Conservation (phyloP, 2,888 invertebrate species). For the Agonopterix alstromeriana region DNA sequence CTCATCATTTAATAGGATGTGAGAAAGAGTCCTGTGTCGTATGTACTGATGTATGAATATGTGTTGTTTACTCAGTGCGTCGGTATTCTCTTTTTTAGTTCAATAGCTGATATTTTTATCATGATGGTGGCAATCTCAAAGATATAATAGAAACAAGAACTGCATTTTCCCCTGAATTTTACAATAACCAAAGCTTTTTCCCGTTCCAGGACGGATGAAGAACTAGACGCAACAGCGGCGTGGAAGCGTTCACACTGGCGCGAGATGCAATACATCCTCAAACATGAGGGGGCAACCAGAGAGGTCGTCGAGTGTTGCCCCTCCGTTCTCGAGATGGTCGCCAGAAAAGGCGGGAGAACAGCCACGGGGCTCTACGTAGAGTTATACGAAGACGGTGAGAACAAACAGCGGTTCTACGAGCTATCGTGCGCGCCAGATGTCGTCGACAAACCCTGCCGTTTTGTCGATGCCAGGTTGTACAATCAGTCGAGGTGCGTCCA, state of each 20-base stretch:
- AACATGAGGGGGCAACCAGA: conserved; percentile 64
- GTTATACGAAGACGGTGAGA: conserved; percentile 83
- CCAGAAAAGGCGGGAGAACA: conserved; percentile 86
- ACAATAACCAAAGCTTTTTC: too few species aligned
- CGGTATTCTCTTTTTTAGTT: too few species aligned
- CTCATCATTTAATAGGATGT: too few species aligned
- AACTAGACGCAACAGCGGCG: conserved; percentile 54
- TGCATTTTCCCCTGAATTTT: too few species aligned
- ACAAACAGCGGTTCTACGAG: conserved; percentile 85
- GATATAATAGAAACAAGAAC: too few species aligned
- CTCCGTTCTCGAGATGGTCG: conserved; percentile 84
- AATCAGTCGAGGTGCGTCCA: conserved; percentile 88
- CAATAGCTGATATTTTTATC: too few species aligned
- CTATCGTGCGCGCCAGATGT: conserved; percentile 84
- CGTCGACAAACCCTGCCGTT: conserved; percentile 83
- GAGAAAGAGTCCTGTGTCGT: too few species aligned
- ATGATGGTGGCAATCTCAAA: too few species aligned
- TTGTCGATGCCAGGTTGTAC: conserved; percentile 82
- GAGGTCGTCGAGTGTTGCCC: conserved; percentile 87
- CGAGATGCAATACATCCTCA: conserved; percentile 80
- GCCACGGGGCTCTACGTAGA: conserved; percentile 83
- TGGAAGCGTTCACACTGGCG: conserved; percentile 78
- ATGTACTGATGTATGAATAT: too few species aligned
- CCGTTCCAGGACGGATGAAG: conserved; percentile 57
- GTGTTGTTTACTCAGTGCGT: too few species aligned